Evolutionary conservation across 2,888 invertebrate species (phyloP), one percentile per base, ranked within the genome.

Genomic region (Spodoptera picta): DNA sequence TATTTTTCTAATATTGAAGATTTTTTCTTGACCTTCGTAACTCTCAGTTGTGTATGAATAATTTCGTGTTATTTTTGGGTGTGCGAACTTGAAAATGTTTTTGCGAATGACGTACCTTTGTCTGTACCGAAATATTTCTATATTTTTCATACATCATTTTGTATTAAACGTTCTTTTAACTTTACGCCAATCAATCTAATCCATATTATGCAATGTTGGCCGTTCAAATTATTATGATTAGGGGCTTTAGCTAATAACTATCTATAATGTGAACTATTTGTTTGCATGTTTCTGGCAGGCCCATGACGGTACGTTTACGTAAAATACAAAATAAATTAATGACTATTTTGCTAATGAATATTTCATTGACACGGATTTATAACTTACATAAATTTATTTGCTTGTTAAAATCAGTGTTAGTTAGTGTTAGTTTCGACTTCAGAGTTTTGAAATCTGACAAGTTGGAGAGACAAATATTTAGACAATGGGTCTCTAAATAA

Each of bases 251-350:
- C 36, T 36, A 52, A 60, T 70, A 57, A 53, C 62, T 24, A 45
- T 41, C 42, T 27, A 23, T 31, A 70, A 64, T 42, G 11, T 24
- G 12, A 46, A n/a, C 23, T 48, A 24, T 14, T 73, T 46, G 46
- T 69, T 42, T 49, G 24, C 10, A 7, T 47, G 41, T 36, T 24
- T 36, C 47, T 64, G 54, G 45, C 47, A 54, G 57, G 12, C 41
- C 54, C 27, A 24, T 75, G 57, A 43, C 45, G 19, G 55, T 36
- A 56, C 70, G 65, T 70, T 70, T 71, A 63, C 36, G 12, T 54
- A 19, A 45, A 46, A 61, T 45, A 0, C 44, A 43, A 57, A 75
- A 62, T 49, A 59, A 53, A 60, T 44, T 6, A 10, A 43, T 43
- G 64, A 46, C 54, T 41, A 65, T 54, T 48, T 46, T 45, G 23